These are phyloP conservation scores for Eupeodes latifasciatus DNA, from an alignment of 2,888 invertebrate species.

Conservation along the genomic window DNA sequence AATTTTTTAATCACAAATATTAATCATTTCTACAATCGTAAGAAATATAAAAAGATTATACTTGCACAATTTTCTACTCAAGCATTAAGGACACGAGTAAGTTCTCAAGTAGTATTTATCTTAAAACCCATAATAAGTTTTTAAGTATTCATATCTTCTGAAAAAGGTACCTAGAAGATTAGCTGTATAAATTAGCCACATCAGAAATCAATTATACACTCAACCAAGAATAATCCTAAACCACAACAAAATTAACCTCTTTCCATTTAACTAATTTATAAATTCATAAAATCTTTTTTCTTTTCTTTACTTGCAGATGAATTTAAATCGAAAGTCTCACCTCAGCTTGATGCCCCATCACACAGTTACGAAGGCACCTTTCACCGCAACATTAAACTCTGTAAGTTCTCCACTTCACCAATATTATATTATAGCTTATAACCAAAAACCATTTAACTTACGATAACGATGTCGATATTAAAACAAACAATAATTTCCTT, in stretches of 20 bases:
- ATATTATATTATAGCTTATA: not conserved
- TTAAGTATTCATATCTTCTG: no score
- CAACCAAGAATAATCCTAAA: not conserved
- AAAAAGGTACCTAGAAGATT: no score
- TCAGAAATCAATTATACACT: not conserved
- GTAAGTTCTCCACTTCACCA: conserved; percentile 51
- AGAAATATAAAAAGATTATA: no score
- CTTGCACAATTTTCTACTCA: no score
- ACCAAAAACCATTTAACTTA: not conserved
- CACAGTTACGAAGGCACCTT: conserved; percentile 67
- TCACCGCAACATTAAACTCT: conserved; percentile 67
- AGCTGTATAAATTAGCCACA: not conserved
- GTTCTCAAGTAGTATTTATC: no score
- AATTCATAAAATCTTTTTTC: not conserved
- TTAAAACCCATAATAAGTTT: no score
- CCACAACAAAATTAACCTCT: not conserved
- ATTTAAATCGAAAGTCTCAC: conserved; percentile 66
- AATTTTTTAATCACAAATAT: no score
- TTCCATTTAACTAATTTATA: not conserved
- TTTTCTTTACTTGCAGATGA: conserved; percentile 48
- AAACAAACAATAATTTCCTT: not conserved
- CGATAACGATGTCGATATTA: not conserved
- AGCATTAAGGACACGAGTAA: no score
- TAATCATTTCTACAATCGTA: no score
- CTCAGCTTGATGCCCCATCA: conserved; percentile 53